Evolutionary conservation across 2,888 invertebrate genomes (phyloP).

Genomic region (Sinopyrophorus schimmeli): DNA sequence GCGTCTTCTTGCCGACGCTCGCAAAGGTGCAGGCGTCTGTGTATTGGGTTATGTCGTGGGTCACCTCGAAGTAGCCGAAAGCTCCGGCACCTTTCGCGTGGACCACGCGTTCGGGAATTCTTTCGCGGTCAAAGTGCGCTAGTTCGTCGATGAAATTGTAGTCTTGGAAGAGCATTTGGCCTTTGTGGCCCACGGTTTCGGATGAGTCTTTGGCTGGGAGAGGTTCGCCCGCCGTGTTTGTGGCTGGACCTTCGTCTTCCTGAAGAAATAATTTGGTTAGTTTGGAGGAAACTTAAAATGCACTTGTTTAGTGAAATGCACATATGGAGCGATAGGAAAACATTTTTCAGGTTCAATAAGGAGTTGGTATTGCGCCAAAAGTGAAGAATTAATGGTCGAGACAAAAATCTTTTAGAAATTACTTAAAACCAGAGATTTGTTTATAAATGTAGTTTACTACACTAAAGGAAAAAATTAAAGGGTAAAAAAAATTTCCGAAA

Average conservation of each 20-base stretch:
- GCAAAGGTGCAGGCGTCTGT: conserved; percentile 78
- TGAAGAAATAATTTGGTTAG: no score
- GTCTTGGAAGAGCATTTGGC: conserved; percentile 87
- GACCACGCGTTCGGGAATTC: conserved; percentile 94
- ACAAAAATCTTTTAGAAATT: no score
- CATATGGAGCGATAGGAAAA: no score
- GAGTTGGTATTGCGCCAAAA: no score
- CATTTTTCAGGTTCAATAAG: no score
- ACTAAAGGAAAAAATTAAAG: no score
- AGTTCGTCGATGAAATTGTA: conserved; percentile 76
- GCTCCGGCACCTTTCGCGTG: conserved; percentile 95
- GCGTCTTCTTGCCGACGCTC: conserved; percentile 77
- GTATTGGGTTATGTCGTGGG: conserved; percentile 81
- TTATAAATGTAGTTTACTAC: no score
- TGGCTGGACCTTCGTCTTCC: conserved; percentile 55
- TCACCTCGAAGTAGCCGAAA: conserved; percentile 83
- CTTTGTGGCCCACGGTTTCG: conserved; percentile 82
- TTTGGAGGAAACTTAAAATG: not conserved
- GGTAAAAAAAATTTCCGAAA: no score
- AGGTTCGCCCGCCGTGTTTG: conserved; percentile 82
- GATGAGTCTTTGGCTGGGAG: conserved; percentile 76
- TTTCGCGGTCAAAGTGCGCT: conserved; percentile 83
- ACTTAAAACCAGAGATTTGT: no score
- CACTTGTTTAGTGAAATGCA: conserved; percentile 5
- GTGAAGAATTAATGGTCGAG: no score